Evolutionary conservation across 2,888 invertebrate genomes (phyloP).

Genomic region (Chalcosyrphus nemorum): DNA sequence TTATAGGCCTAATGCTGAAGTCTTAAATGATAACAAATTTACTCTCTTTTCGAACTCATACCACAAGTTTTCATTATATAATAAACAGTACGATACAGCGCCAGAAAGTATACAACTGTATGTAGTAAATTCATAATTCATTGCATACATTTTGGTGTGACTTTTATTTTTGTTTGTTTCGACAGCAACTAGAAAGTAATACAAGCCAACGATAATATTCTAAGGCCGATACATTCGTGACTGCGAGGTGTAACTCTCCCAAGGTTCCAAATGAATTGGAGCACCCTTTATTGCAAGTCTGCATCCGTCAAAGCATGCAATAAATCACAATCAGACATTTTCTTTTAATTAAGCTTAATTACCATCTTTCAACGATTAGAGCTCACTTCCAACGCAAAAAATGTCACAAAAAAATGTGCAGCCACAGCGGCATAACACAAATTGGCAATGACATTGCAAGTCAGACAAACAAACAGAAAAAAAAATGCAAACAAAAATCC

Average conservation of each 20-base stretch:
- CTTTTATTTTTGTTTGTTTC: too few species aligned
- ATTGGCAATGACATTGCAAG: constrained; percentile 60
- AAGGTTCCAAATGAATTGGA: not conserved
- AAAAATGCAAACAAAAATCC: constrained; percentile 8
- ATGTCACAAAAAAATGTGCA: not conserved
- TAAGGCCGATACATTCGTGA: too few species aligned
- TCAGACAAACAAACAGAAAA: not conserved
- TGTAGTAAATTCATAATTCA: too few species aligned
- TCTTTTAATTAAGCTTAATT: not conserved
- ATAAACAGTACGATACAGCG: too few species aligned
- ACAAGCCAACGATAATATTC: too few species aligned
- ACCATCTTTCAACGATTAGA: constrained; percentile 21
- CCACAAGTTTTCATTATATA: too few species aligned
- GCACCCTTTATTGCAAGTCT: not conserved
- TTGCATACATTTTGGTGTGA: too few species aligned
- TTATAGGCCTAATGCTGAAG: too few species aligned
- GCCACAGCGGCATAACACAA: constrained; percentile 3
- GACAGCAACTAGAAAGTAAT: too few species aligned
- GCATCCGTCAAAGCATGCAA: not conserved
- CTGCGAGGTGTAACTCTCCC: not conserved
- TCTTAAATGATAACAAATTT: too few species aligned
- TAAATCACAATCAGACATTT: not conserved
- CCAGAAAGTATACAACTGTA: too few species aligned
- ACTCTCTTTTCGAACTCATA: too few species aligned
- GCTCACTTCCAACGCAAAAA: constrained; percentile 14